These are phyloP conservation scores for Anticlea derivata DNA, from an alignment of 2,888 invertebrate species.

Conservation along the genomic window DNA sequence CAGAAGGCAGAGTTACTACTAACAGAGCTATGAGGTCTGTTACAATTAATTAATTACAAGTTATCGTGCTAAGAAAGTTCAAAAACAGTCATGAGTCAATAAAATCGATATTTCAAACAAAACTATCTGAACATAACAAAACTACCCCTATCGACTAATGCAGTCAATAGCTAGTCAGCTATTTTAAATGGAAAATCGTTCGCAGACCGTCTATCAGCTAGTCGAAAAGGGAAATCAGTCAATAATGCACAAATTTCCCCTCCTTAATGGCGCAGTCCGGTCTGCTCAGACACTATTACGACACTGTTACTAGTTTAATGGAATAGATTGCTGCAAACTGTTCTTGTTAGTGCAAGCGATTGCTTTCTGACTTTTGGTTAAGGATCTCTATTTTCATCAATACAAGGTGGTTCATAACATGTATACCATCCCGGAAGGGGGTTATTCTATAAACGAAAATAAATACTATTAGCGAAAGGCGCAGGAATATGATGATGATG, in stretches of 20 bases:
- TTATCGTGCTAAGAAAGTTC: background rate
- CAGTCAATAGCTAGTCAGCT: conserved; percentile 34
- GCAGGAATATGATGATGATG: no score
- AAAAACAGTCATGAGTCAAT: background rate
- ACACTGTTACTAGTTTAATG: conserved; percentile 43
- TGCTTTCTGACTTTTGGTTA: background rate
- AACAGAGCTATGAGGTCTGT: no score
- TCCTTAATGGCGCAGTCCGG: conserved; percentile 64
- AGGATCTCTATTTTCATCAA: no score
- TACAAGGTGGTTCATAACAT: no score
- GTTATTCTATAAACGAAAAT: no score
- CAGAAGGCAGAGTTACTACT: no score
- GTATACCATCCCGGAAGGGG: no score
- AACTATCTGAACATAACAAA: conserved; percentile 16
- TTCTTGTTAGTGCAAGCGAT: conserved; percentile 9
- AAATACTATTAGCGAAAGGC: no score
- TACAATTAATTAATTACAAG: no score
- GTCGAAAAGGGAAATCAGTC: conserved; percentile 83
- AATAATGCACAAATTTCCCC: conserved; percentile 84
- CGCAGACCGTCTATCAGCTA: conserved; percentile 63
- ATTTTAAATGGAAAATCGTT: conserved; percentile 46
- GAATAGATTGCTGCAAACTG: conserved; percentile 30
- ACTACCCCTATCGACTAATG: conserved; percentile 27
- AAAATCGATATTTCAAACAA: conserved; percentile 7
- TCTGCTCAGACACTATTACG: conserved; percentile 45